Percentiles rank a stretch among this genome's conserved stretches.
Conservation (phyloP, 2,113 vertebrate genomes). For the Argyrosomus japonicus region DNA sequence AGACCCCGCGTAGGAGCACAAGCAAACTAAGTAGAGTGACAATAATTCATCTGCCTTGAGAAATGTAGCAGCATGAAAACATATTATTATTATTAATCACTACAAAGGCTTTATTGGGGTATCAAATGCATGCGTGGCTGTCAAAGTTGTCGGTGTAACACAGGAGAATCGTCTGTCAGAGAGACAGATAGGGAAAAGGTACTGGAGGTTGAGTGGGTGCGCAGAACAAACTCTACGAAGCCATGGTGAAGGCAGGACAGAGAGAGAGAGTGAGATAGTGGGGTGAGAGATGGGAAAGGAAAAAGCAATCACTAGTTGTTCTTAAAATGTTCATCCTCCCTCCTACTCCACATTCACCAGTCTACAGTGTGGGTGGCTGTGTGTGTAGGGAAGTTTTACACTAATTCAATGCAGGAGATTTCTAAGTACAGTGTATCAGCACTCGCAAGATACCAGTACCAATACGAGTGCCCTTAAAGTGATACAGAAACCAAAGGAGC, state of each 20-base stretch:
- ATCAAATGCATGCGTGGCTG: conserved; percentile 7
- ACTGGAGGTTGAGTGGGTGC: conserved; percentile 27
- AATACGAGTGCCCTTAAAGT: too few species aligned
- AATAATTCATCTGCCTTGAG: conserved; percentile 4
- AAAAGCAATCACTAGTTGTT: conserved; percentile 42
- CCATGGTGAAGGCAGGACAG: conserved; percentile 15
- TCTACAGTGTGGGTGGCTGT: conserved; percentile 65
- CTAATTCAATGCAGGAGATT: conserved; percentile 35
- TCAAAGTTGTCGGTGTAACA: conserved; percentile 25
- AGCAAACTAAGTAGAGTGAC: conserved; percentile 33
- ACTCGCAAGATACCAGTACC: neutral
- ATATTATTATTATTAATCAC: neutral
- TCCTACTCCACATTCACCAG: conserved; percentile 48
- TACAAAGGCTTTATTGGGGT: neutral
- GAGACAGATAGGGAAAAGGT: neutral
- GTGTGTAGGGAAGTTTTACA: conserved; percentile 56
- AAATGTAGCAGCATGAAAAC: neutral
- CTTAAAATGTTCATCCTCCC: conserved; percentile 53
- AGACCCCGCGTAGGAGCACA: conserved; percentile 17
- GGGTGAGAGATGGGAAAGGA: conserved; percentile 8
- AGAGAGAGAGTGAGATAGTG: conserved; percentile 33
- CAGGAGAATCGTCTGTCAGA: conserved; percentile 24
- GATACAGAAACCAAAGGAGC: too few species aligned
- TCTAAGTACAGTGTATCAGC: conserved; percentile 12
- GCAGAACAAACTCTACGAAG: conserved; percentile 28